Conservation (phyloP, 2,888 invertebrate species). For the Chydorus sphaericus region DNA sequence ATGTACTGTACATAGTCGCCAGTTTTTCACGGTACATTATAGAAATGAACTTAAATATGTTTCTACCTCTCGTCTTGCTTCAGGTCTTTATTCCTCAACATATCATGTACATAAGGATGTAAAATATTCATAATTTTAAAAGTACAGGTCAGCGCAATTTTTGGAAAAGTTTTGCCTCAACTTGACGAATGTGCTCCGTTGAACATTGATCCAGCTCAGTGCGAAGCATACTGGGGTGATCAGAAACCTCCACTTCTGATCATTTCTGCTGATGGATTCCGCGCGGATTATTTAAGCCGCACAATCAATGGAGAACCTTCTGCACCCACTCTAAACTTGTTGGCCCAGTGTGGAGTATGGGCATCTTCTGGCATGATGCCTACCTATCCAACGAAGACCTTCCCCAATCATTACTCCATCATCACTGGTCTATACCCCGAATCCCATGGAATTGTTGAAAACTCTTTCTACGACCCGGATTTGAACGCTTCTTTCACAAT, state of each 20-base stretch:
- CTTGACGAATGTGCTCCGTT: not conserved
- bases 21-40: too few relatives aligned
- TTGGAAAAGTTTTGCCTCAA: not conserved
- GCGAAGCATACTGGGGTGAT: not conserved
- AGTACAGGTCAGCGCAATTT: not conserved
- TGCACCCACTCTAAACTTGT: conserved; percentile 38
- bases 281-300: conserved; percentile 46
- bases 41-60: too few relatives aligned
- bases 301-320: conserved; percentile 37
- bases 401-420: conserved; percentile 57
- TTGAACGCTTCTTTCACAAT: not conserved
- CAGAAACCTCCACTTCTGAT: conserved; percentile 37
- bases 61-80: too few relatives aligned
- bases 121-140: too few relatives aligned
- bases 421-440: conserved; percentile 53
- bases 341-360: conserved; percentile 6
- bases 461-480: conserved; percentile 39
- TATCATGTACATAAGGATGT: too few relatives aligned
- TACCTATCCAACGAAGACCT: conserved; percentile 53
- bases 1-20: too few relatives aligned
- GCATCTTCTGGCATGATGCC: conserved; percentile 35
- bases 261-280: conserved; percentile 54
- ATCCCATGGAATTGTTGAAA: conserved; percentile 51
- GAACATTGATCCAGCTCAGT: not conserved
- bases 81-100: too few relatives aligned